Conservation (phyloP, 2,888 invertebrate genomes). For the Dicyrtomina minuta region DNA sequence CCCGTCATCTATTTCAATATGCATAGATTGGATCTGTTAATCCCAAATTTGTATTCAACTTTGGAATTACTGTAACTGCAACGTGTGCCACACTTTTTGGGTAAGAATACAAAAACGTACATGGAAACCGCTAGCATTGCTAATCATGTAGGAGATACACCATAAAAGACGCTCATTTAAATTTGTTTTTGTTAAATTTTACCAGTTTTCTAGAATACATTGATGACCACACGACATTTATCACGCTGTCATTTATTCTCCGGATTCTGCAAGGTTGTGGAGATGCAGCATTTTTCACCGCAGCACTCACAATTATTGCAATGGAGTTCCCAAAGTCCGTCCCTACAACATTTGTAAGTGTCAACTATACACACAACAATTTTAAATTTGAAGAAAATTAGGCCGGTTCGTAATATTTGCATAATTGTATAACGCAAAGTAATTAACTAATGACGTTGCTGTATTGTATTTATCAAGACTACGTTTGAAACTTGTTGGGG, state of each 20-base stretch:
- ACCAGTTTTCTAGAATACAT: conserved; percentile 45
- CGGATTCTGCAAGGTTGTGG: conserved; percentile 81
- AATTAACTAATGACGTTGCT: conserved; percentile 16
- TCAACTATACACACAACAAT: neutral
- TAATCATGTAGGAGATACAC: no score
- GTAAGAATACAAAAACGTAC: conserved; percentile 59
- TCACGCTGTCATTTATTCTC: conserved; percentile 74
- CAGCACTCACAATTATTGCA: conserved; percentile 82
- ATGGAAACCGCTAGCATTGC: no score
- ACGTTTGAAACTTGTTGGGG: conserved; percentile 58
- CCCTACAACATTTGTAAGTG: conserved; percentile 60
- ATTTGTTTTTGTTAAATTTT: neutral
- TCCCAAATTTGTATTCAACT: conserved; percentile 76
- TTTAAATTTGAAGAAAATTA: no score
- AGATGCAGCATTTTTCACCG: conserved; percentile 77
- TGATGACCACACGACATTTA: conserved; percentile 63
- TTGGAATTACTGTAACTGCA: conserved; percentile 66
- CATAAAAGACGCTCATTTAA: no score
- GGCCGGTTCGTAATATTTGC: no score
- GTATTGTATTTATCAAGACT: conserved; percentile 54
- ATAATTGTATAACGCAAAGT: neutral
- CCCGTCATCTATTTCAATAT: no score
- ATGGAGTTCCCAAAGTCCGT: conserved; percentile 59
- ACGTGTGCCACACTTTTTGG: conserved; percentile 79
- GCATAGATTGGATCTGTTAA: conserved; percentile 71